Conservation (phyloP, 2,888 invertebrate species). For the Zelleria hepariella region DNA sequence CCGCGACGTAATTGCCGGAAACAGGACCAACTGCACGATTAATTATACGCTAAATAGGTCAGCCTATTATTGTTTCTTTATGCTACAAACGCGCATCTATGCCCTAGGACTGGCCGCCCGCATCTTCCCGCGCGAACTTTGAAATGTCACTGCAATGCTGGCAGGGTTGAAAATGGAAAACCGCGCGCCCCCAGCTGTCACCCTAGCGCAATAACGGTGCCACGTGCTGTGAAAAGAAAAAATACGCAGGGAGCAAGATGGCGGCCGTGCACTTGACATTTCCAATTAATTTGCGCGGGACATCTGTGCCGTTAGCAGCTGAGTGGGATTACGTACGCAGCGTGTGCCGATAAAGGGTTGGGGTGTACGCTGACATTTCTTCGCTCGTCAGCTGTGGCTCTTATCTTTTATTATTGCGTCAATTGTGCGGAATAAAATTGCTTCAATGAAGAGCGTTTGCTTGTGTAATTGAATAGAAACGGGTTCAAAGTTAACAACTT, state of each 20-base stretch:
- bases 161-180: constrained; percentile 28
- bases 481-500: too few relatives aligned
- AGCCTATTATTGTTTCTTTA: constrained; percentile 45
- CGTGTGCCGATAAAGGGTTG: constrained; percentile 17
- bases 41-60: constrained; percentile 59
- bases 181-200: constrained; percentile 59
- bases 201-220: constrained; percentile 35
- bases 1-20: constrained; percentile 50
- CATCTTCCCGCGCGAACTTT: constrained; percentile 37
- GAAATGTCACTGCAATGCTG: constrained; percentile 24
- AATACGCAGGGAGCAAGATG: constrained; percentile 56
- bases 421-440: background rate
- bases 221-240: constrained; percentile 58
- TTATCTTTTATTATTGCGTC: background rate
- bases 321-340: constrained; percentile 51
- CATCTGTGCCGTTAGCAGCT: constrained; percentile 68
- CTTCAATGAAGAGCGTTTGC: background rate
- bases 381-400: background rate
- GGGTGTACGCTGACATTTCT: background rate
- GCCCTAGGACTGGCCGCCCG: constrained; percentile 24
- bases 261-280: constrained; percentile 69
- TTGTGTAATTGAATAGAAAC: too few relatives aligned
- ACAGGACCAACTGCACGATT: constrained; percentile 29
- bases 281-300: constrained; percentile 70
- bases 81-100: constrained; percentile 31